phyloP scores from a whole-genome alignment of 2,113 vertebrate species.

The Larimichthys crocea region DNA sequence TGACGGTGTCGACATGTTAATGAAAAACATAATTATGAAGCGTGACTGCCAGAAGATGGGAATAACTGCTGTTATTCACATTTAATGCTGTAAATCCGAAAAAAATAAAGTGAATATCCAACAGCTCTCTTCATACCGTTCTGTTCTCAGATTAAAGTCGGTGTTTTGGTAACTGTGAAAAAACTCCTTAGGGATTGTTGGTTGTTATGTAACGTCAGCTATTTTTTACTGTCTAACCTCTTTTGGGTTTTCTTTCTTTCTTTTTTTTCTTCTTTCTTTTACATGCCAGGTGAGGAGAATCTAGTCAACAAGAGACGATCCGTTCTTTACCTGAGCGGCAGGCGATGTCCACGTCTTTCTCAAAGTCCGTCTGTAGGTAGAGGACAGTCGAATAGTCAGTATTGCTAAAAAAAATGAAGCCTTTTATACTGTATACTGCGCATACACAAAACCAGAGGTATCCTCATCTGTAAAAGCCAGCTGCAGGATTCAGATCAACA shows the following conservation, averaged over 20 bases:
- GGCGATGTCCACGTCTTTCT: constrained; percentile 99
- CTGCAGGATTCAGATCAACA: constrained; percentile 25
- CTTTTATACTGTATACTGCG: background rate
- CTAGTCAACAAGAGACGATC: constrained; percentile 57
- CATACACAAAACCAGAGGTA: background rate
- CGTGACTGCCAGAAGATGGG: background rate
- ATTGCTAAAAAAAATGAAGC: constrained; percentile 4
- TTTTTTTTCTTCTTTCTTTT: constrained; percentile 12
- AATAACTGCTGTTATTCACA: constrained; percentile 20
- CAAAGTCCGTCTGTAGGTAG: constrained; percentile 95
- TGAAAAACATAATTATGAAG: constrained; percentile 39
- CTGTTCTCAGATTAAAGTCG: constrained; percentile 70
- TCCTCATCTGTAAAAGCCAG: background rate
- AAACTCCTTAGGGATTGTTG: constrained; percentile 57
- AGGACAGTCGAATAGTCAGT: constrained; percentile 34
- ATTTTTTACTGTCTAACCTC: constrained; percentile 64
- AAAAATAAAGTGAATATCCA: constrained; percentile 46
- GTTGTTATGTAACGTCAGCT: constrained; percentile 65
- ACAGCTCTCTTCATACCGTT: constrained; percentile 46
- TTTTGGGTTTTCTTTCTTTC: background rate
- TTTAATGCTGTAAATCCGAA: constrained; percentile 15
- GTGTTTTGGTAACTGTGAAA: constrained; percentile 67
- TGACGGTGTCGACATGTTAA: constrained; percentile 21
- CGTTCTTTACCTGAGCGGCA: constrained; percentile 96
- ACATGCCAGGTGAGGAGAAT: constrained; percentile 45